Percentiles rank a stretch among this genome's conserved stretches.
Conservation (phyloP, 1,140 invertebrate genomes). For the Phymorhynchus buccinoides region DNA sequence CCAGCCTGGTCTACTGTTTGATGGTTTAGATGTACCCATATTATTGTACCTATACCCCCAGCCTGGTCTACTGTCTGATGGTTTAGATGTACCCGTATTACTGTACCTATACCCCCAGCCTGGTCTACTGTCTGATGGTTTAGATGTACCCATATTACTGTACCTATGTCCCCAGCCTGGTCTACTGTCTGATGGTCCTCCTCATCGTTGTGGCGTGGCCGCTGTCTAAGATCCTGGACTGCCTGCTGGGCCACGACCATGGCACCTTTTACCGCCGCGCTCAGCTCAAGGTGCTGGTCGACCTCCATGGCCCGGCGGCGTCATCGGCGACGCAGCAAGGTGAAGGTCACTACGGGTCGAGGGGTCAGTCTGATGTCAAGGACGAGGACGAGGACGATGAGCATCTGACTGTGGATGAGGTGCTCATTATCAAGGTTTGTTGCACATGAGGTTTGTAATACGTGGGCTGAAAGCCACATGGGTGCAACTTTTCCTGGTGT, state of each 20-base stretch:
- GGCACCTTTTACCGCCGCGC: constrained; percentile 65
- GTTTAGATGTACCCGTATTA: too few species aligned
- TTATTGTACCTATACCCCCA: too few species aligned
- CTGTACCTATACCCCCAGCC: too few species aligned
- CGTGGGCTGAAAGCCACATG: too few species aligned
- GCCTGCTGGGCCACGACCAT: constrained; percentile 65
- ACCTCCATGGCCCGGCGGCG: constrained; percentile 55
- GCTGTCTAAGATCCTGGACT: constrained; percentile 69
- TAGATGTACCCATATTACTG: too few species aligned
- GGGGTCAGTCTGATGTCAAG: constrained; percentile 32
- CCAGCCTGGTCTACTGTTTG: too few species aligned
- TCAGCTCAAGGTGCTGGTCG: constrained; percentile 65
- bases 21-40: too few species aligned
- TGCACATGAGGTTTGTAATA: too few species aligned
- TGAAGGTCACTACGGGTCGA: neutral
- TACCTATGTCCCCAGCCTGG: too few species aligned
- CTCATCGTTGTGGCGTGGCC: constrained; percentile 70
- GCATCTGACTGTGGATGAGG: constrained; percentile 63
- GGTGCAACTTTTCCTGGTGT: too few species aligned
- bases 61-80: too few species aligned
- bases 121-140: too few species aligned
- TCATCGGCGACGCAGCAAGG: neutral
- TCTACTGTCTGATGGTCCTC: constrained; percentile 68
- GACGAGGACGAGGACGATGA: constrained; percentile 48
- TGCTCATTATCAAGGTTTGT: constrained; percentile 66